Evolutionary conservation across 2,888 invertebrate genomes (phyloP).

Genomic region (Matsumyia berberina): DNA sequence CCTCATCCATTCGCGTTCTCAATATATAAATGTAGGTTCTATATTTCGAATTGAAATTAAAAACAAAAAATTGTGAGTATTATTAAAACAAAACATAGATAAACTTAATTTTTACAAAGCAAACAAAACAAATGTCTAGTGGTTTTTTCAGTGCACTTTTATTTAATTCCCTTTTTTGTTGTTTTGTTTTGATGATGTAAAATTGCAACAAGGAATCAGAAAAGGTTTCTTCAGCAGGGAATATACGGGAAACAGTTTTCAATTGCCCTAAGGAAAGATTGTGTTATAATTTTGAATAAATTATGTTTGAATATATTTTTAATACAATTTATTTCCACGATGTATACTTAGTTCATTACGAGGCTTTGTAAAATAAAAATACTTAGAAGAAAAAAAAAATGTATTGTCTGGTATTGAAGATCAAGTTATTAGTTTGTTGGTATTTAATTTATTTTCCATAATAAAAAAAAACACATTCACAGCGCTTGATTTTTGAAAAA

Average conservation of each 20-base stretch:
- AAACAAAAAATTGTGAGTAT: slow-evolving; percentile 68
- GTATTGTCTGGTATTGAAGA: slow-evolving; percentile 18
- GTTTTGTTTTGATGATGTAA: neutral
- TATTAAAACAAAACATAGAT: slow-evolving; percentile 44
- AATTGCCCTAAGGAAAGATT: slow-evolving; percentile 9
- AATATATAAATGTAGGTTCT: slow-evolving; percentile 59
- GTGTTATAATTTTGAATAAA: slow-evolving; percentile 10
- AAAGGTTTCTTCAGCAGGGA: neutral
- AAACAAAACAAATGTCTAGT: slow-evolving; percentile 7
- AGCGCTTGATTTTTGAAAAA: neutral
- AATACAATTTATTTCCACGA: slow-evolving; percentile 28
- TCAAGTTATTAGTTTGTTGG: slow-evolving; percentile 31
- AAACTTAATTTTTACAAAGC: slow-evolving; percentile 34
- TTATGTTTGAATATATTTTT: slow-evolving; percentile 20
- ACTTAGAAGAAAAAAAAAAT: slow-evolving; percentile 20
- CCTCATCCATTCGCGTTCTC: slow-evolving; percentile 42
- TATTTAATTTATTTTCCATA: slow-evolving; percentile 58
- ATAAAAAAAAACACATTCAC: slow-evolving; percentile 28
- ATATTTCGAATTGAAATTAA: slow-evolving; percentile 59
- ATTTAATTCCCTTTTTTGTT: neutral
- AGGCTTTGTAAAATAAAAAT: slow-evolving; percentile 37
- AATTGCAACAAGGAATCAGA: neutral
- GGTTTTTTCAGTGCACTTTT: slow-evolving; percentile 13
- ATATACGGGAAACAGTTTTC: neutral
- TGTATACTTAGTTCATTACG: slow-evolving; percentile 6